Evolutionary conservation across 2,888 invertebrate genomes (phyloP).

Genomic region (Drosophila percnosoma): DNA sequence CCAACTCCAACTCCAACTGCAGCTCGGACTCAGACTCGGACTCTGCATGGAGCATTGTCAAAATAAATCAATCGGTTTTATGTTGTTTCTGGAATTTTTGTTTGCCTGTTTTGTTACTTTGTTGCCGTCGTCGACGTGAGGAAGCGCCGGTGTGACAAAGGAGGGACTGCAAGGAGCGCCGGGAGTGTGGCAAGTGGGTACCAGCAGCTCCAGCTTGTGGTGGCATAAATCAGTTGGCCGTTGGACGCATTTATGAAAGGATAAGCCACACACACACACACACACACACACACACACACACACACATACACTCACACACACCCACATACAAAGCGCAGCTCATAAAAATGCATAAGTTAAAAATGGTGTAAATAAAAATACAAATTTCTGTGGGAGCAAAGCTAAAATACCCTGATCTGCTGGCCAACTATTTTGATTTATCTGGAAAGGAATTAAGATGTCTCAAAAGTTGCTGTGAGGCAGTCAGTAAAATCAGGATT

Average conservation of each 20-base stretch:
- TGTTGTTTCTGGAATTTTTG: constrained; percentile 82
- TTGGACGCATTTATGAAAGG: constrained; percentile 81
- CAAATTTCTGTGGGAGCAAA: constrained; percentile 44
- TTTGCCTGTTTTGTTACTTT: constrained; percentile 77
- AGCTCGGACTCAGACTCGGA: constrained; percentile 9
- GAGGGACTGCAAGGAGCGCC: neutral
- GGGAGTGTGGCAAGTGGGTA: constrained; percentile 36
- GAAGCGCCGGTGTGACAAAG: constrained; percentile 41
- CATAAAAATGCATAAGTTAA: constrained; percentile 74
- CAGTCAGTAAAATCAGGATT: constrained; percentile 23
- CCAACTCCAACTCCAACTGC: neutral
- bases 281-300: constrained; percentile 8
- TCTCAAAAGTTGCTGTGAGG: constrained; percentile 79
- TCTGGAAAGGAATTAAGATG: constrained; percentile 82
- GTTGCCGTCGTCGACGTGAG: constrained; percentile 48
- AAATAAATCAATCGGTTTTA: constrained; percentile 84
- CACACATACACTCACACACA: constrained; percentile 16
- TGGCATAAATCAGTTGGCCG: constrained; percentile 77
- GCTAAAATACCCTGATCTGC: constrained; percentile 10
- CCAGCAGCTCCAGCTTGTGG: constrained; percentile 73
- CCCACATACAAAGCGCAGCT: constrained; percentile 40
- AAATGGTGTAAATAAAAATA: constrained; percentile 73
- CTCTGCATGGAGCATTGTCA: constrained; percentile 81
- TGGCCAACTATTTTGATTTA: constrained; percentile 70
- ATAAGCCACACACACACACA: constrained; percentile 63